A percentile compares a stretch with the other conserved stretches of the same genome.
Evolutionary conservation across 2,797 vertebrate genomes (phyloP).

Genomic region (Echeneis naucrates): DNA sequence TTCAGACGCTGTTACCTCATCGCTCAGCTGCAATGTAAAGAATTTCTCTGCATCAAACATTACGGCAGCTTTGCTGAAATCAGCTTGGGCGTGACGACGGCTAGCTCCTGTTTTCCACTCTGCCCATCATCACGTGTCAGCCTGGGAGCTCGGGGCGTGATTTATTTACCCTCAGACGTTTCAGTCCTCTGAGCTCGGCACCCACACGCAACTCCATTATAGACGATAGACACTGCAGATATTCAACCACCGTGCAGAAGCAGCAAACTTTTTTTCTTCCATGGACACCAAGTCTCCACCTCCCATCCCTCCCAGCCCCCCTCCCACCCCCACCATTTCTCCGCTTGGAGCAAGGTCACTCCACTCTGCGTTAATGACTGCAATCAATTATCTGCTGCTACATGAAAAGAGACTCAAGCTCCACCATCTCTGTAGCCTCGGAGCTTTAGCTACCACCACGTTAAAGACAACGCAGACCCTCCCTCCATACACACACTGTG

Average conservation of each 20-base stretch:
- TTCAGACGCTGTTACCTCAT: constrained; percentile 36
- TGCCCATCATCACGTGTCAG: constrained; percentile 66
- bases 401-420: constrained; percentile 58
- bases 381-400: constrained; percentile 72
- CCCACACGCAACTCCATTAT: constrained; percentile 1
- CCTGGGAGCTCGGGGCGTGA: constrained; percentile 44
- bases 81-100: constrained; percentile 47
- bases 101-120: constrained; percentile 40
- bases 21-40: constrained; percentile 29
- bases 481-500: no score
- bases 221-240: constrained; percentile 23
- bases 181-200: constrained; percentile 18
- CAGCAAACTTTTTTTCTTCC: not conserved
- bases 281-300: constrained; percentile 33
- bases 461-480: constrained; percentile 32
- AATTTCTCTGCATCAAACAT: not conserved
- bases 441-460: constrained; percentile 54
- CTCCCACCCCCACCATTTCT: no score
- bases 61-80: constrained; percentile 53
- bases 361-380: constrained; percentile 63
- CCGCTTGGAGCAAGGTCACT: constrained; percentile 75
- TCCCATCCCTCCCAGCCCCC: not conserved
- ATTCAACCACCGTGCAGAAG: constrained; percentile 22
- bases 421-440: constrained; percentile 53
- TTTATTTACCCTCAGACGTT: constrained; percentile 66